A percentile compares a stretch with the other conserved stretches of the same genome.
These are phyloP conservation scores for Chymomyza procnemis DNA, from an alignment of 2,888 invertebrate genomes.

Conservation along the genomic window DNA sequence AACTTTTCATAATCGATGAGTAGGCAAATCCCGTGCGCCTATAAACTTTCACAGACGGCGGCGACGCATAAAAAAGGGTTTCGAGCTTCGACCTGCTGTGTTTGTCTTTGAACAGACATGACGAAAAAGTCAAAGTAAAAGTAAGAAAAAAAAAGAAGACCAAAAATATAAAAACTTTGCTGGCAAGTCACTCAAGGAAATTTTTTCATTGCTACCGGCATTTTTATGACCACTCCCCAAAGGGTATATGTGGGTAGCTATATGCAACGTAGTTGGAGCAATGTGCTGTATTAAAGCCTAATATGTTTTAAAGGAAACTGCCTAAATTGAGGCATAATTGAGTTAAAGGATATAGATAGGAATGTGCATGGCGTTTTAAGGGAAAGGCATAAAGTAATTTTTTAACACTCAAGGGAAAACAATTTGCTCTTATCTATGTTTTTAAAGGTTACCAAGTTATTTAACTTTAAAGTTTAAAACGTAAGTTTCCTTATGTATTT, in stretches of 20 bases:
- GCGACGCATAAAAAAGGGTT: conserved; percentile 57
- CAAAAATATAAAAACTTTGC: conserved; percentile 35
- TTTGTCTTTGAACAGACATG: background rate
- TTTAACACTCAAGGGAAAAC: background rate
- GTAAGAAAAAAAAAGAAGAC: conserved; percentile 25
- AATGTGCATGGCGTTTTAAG: background rate
- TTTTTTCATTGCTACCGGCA: conserved; percentile 40
- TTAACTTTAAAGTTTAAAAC: too few species aligned
- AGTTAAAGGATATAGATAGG: conserved; percentile 20
- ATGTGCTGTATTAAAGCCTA: conserved; percentile 27
- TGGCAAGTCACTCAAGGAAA: conserved; percentile 26
- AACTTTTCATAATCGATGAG: conserved; percentile 69
- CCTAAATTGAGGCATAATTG: conserved; percentile 31
- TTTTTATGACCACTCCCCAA: conserved; percentile 35
- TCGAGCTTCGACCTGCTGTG: conserved; percentile 53
- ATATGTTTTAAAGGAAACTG: conserved; percentile 49
- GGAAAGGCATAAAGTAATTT: conserved; percentile 3
- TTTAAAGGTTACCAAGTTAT: too few species aligned
- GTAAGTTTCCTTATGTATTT: too few species aligned
- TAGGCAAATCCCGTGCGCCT: conserved; percentile 40
- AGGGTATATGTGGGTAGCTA: conserved; percentile 15
- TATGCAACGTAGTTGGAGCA: background rate
- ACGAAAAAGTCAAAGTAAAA: conserved; percentile 47
- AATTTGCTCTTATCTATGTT: too few species aligned
- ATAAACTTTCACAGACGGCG: conserved; percentile 31